A percentile compares a stretch with the other conserved stretches of the same genome.
phyloP scores from a whole-genome alignment of 2,888 invertebrate genomes.

The Tiliacea citrago region DNA sequence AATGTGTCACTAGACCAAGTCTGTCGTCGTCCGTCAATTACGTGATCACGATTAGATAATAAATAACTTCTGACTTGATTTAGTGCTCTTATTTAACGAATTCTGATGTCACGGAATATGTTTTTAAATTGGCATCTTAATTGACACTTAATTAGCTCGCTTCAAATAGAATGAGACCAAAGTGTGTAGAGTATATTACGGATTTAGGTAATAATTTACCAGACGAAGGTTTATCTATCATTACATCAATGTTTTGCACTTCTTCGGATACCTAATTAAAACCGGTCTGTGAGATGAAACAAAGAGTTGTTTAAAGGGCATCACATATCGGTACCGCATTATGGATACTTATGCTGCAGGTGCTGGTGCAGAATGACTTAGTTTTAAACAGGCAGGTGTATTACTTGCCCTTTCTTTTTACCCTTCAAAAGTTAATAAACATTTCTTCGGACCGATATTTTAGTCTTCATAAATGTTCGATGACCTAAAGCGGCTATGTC shows the following conservation, averaged over 20 bases:
- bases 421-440: constrained; percentile 9
- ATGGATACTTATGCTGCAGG: constrained; percentile 44
- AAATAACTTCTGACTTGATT: constrained; percentile 33
- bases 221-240: constrained; percentile 6
- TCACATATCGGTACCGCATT: constrained; percentile 5
- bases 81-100: constrained; percentile 37
- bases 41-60: constrained; percentile 37
- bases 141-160: constrained; percentile 35
- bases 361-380: constrained; percentile 29
- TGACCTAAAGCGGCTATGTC: constrained; percentile 3
- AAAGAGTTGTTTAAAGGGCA: constrained; percentile 34
- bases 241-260: background rate
- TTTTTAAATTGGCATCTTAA: constrained; percentile 47
- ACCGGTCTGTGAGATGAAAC: constrained; percentile 11
- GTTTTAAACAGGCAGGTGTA: constrained; percentile 47
- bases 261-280: constrained; percentile 17
- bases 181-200: constrained; percentile 1
- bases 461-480: constrained; percentile 21
- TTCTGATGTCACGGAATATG: constrained; percentile 34
- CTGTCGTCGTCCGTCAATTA: constrained; percentile 30
- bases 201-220: background rate
- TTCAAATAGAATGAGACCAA: constrained; percentile 19
- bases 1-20: constrained; percentile 29
- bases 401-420: constrained; percentile 43
- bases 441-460: constrained; percentile 39